These are phyloP conservation scores for Melanerpes aurifrons DNA, from an alignment of 2,113 vertebrate genomes.

Conservation along the genomic window DNA sequence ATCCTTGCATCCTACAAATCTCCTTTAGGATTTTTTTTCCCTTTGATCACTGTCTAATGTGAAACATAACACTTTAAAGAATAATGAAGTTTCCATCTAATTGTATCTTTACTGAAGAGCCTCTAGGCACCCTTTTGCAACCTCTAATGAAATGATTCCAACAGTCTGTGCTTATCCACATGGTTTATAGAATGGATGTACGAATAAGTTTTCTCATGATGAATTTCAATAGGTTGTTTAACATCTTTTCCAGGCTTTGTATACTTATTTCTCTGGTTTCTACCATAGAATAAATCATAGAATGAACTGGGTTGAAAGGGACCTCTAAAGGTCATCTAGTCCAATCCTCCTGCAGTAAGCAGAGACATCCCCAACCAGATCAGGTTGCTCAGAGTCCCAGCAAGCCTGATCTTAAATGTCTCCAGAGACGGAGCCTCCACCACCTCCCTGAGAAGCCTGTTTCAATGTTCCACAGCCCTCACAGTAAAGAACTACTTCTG, in stretches of 20 bases:
- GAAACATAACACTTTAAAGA: slow-evolving; percentile 78
- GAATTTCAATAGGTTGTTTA: background rate
- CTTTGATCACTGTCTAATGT: slow-evolving; percentile 85
- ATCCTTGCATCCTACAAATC: slow-evolving; percentile 81
- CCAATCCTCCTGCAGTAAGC: too few species aligned
- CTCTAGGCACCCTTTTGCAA: slow-evolving; percentile 55
- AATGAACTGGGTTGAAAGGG: too few species aligned
- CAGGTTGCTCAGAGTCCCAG: too few species aligned
- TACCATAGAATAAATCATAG: background rate
- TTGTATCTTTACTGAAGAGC: slow-evolving; percentile 58
- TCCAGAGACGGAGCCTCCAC: too few species aligned
- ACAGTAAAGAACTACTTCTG: background rate
- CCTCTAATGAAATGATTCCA: slow-evolving; percentile 65
- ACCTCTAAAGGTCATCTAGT: too few species aligned
- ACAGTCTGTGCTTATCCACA: slow-evolving; percentile 14
- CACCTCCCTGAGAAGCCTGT: too few species aligned
- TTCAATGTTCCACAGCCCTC: too few species aligned
- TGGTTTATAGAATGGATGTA: slow-evolving; percentile 21
- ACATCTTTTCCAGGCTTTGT: background rate
- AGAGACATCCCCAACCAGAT: too few species aligned
- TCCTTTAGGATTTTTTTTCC: slow-evolving; percentile 79
- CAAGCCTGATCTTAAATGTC: too few species aligned
- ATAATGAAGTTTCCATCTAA: slow-evolving; percentile 81
- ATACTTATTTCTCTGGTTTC: background rate
- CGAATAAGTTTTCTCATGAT: slow-evolving; percentile 8